Evolutionary conservation across 2,113 vertebrate species (phyloP), one percentile per base, ranked within the genome.

Genomic region (Poecilia latipinna): DNA sequence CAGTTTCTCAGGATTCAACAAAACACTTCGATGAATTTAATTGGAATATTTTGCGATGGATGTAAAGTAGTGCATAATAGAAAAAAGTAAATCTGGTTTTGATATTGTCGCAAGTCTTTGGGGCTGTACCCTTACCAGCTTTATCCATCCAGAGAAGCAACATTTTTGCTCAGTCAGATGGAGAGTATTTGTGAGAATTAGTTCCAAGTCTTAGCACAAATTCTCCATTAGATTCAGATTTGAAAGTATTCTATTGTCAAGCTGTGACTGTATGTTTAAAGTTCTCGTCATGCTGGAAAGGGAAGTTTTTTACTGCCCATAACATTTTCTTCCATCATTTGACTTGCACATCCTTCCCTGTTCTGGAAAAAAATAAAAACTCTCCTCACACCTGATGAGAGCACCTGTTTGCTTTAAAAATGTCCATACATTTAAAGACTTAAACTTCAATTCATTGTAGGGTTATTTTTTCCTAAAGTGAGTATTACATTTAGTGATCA

Each of bases 401-500:
- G 22, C 78, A 81, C 1, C 44, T 48, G 79, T 65, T 74, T 48
- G 70, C 74, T 32, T 67, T 32, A 61, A 8, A 32, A 6, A 67
- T 72, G 70, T 57, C 26, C 29, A 67, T 54, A 74, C 85, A 68
- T 57, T 12, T 28, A 44, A 13, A 63, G 71, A 62, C 39, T 67
- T 60, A 57, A 75, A 67, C 64, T 42, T 33, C 51, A 77, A 60
- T 13, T 10, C 6, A 64, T 67, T 70, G 3, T 42, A 68, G 11
- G 42, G 15, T 73, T 26, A 70, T 78, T 66, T 88, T 28, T 72
- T 74, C 33, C 72, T 62, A 57, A 77, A 44, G 61, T 6, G 35
- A 72, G 42, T 69, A 68, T 67, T 66, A 75, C 68, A 82, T 72
- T 82, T 80, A 60, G 31, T 70, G 64, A 61, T 63, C 68, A 77